Percentiles rank a stretch among this genome's conserved stretches.
phyloP scores from a whole-genome alignment of 1,140 invertebrate genomes.

The Sinella curviseta region DNA sequence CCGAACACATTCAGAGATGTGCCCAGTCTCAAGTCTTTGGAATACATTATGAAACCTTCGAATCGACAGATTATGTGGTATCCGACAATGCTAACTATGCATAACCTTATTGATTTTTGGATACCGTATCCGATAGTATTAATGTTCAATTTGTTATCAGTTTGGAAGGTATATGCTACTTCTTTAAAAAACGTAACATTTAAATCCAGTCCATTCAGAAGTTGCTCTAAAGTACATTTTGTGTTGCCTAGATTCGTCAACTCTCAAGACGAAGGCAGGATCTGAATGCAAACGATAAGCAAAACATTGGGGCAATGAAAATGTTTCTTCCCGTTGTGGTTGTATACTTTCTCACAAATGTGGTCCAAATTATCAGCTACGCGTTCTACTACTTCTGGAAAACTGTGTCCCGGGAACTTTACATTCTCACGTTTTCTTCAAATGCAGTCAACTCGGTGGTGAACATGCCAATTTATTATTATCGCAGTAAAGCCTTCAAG shows the following conservation, averaged over 20 bases:
- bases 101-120: neutral
- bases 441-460: neutral
- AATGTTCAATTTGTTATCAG: neutral
- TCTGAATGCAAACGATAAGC: neutral
- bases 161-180: no score
- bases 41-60: neutral
- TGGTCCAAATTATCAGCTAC: neutral
- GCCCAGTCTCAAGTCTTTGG: neutral
- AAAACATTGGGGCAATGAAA: neutral
- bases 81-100: neutral
- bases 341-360: neutral
- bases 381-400: neutral
- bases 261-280: neutral
- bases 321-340: neutral
- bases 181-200: no score
- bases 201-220: no score
- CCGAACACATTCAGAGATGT: neutral
- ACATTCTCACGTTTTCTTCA: neutral
- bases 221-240: no score
- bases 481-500: neutral
- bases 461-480: neutral
- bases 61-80: neutral
- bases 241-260: neutral
- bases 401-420: neutral
- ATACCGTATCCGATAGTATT: neutral